phyloP scores from a whole-genome alignment of 2,113 vertebrate genomes.

The Chloebia gouldiae region DNA sequence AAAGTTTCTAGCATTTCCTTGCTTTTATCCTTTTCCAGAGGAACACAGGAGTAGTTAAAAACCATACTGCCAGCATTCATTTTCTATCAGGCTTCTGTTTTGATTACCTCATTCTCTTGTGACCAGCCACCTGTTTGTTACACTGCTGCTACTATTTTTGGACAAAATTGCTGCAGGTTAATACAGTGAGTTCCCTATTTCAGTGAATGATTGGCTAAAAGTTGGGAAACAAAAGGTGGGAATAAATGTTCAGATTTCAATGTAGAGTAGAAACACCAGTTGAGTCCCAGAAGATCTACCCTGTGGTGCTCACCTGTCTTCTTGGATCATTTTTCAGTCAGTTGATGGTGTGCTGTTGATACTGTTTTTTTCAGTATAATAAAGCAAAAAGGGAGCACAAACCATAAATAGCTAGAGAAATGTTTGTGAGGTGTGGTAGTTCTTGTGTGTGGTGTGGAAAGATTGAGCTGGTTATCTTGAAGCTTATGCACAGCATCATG shows the following conservation, averaged over 20 bases:
- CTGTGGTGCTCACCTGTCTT: background rate
- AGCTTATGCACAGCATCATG: background rate
- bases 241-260: background rate
- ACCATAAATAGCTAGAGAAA: background rate
- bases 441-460: background rate
- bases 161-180: background rate
- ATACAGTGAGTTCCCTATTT: background rate
- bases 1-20: background rate
- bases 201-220: background rate
- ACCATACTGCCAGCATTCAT: background rate
- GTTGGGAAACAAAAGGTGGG: background rate
- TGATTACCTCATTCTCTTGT: slow-evolving; percentile 6
- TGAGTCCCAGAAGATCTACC: background rate
- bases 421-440: background rate
- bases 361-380: background rate
- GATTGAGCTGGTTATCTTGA: background rate
- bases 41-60: background rate
- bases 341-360: background rate
- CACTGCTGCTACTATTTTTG: background rate
- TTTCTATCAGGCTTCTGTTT: background rate
- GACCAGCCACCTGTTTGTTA: slow-evolving; percentile 14
- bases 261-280: background rate
- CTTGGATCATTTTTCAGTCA: background rate
- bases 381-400: background rate
- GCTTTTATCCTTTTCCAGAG: background rate